Conservation (phyloP, 2,797 vertebrate genomes). For the Cossypha polioptera region DNA sequence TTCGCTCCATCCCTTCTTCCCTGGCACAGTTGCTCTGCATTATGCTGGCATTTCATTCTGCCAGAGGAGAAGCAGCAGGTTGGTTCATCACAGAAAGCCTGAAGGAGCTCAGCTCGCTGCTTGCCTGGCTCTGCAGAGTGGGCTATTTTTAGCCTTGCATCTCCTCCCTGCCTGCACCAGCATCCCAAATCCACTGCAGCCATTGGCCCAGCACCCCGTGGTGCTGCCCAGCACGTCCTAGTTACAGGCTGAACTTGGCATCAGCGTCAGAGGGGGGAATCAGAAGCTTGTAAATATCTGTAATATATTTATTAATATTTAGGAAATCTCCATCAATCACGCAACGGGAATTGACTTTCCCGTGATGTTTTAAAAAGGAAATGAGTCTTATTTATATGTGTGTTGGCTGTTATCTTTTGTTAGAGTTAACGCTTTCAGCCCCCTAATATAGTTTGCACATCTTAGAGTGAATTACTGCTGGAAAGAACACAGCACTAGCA, state of each 20-base stretch:
- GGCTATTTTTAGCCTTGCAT: constrained; percentile 31
- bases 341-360: constrained; percentile 38
- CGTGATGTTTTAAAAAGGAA: constrained; percentile 58
- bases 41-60: not conserved
- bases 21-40: rapidly evolving
- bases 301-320: constrained; percentile 76
- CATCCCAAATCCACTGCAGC: constrained; percentile 1
- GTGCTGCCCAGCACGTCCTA: not conserved
- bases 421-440: constrained; percentile 57
- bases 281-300: constrained; percentile 74
- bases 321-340: constrained; percentile 51
- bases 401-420: constrained; percentile 51
- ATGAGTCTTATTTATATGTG: constrained; percentile 61
- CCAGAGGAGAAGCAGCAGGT: not conserved
- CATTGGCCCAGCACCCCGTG: not conserved
- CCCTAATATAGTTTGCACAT: constrained; percentile 37
- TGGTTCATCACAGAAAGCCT: not conserved
- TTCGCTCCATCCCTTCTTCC: not conserved
- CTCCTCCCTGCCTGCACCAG: not conserved
- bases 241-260: not conserved
- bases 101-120: not conserved
- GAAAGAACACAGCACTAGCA: not conserved
- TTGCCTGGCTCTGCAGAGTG: not conserved
- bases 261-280: not conserved
- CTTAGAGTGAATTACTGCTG: constrained; percentile 29